phyloP scores from a whole-genome alignment of 2,888 invertebrate genomes.

The Eupithecia subfuscata region DNA sequence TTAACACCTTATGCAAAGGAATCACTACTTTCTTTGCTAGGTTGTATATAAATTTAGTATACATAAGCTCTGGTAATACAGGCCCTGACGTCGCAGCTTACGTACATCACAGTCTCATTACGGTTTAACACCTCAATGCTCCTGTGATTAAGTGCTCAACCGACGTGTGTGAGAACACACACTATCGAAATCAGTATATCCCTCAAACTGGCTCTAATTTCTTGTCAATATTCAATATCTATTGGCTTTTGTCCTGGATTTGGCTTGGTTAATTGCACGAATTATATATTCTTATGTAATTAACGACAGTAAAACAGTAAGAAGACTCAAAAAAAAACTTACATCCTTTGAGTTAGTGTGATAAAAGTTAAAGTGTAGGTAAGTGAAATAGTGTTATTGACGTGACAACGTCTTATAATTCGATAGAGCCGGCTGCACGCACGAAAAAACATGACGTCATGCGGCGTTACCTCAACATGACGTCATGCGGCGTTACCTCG shows the following conservation, averaged over 20 bases:
- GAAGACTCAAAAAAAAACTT: too few species aligned
- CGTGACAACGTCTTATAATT: too few species aligned
- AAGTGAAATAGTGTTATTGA: too few species aligned
- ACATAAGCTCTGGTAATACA: neutral
- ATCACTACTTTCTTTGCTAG: neutral
- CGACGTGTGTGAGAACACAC: slow-evolving; percentile 9
- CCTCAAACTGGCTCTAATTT: neutral
- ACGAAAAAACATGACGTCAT: too few species aligned
- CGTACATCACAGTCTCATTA: slow-evolving; percentile 26
- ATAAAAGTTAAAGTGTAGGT: too few species aligned
- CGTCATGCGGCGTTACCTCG: too few species aligned
- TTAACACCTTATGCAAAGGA: neutral
- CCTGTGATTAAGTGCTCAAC: slow-evolving; percentile 30
- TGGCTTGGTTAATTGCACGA: neutral
- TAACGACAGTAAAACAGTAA: too few species aligned
- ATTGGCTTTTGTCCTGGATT: neutral
- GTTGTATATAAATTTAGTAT: neutral
- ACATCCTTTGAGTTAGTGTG: too few species aligned
- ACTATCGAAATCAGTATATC: neutral
- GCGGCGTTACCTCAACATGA: too few species aligned
- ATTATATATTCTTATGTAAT: neutral
- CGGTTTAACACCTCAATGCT: slow-evolving; percentile 31
- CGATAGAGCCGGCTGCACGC: too few species aligned
- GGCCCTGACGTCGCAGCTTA: slow-evolving; percentile 17
- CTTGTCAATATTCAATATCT: neutral